Base-by-base conservation (phyloP, 2,888 invertebrate species). In the Ophioninae sp. region DNA sequence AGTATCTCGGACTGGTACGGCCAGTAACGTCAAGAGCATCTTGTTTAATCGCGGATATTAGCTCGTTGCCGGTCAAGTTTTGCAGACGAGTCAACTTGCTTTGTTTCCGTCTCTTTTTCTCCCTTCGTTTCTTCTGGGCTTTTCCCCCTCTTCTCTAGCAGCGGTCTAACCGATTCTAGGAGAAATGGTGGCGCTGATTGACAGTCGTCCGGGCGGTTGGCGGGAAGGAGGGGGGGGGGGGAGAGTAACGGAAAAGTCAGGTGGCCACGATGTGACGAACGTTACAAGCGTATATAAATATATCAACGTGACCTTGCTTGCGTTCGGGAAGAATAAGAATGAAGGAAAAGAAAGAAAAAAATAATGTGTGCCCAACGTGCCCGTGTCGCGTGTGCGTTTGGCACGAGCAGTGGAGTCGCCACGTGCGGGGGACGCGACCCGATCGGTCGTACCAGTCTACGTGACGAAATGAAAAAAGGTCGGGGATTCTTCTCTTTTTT, bases 21-120 rank as follows among this genome's bases (percentile, higher is more conserved):
- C 75, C 84, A 81, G 81, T 79, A 83, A 84, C 84, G 84, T 81
- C 81, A 81, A 81, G 78, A 75, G 81, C 84, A 79, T 84, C 81
- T 79, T 79, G 78, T 68, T 81, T 81, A 84, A 84, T 81, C 81
- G 74, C 78, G 70, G 61, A 78, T 67, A 81, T 81, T 84, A 79
- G 75, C 64, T 78, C 70, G 81, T 84, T 84, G 81, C 74, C 69
- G 74, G 83, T 84, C 78, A 72, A 84, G 74, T 78, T 72, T 30
- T 79, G 78, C 81, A 83, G 74, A 78, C 81, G 81, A 83, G 70
- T 73, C 78, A 61, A 67, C 69, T 80, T 39, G 56, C 64, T 59
- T 57, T n/a, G 8, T 64, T 61, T 39, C 30, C 50, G 44, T 73
- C 64, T 69, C 67, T 78, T 37, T 44, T 30, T 68, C 30, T 79